A percentile compares a stretch with the other conserved stretches of the same genome.
These are phyloP conservation scores for Coecobrya sp. DNA, from an alignment of 2,888 invertebrate species.

Conservation along the genomic window DNA sequence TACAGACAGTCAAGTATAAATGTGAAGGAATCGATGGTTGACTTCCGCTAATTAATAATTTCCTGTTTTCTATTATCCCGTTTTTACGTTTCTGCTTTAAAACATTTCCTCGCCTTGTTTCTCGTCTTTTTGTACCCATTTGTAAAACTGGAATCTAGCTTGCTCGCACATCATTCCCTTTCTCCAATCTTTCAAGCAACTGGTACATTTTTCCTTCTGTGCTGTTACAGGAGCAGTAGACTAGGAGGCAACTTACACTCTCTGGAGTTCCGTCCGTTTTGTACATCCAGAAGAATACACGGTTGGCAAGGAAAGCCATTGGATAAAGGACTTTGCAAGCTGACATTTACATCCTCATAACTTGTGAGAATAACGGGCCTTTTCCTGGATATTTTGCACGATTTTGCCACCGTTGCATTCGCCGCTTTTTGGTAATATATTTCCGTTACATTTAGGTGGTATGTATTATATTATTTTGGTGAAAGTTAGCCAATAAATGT, in stretches of 20 bases:
- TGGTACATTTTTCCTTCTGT: background rate
- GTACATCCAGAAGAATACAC: constrained; percentile 33
- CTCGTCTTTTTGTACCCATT: background rate
- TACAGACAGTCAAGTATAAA: background rate
- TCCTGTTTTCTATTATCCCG: constrained; percentile 35
- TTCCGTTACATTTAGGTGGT: constrained; percentile 9
- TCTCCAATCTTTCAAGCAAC: constrained; percentile 63
- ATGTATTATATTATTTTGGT: background rate
- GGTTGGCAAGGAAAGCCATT: constrained; percentile 61
- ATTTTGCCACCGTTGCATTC: constrained; percentile 50
- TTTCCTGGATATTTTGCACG: constrained; percentile 75
- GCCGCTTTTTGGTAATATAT: background rate
- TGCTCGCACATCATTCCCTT: constrained; percentile 5
- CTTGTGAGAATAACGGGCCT: constrained; percentile 76
- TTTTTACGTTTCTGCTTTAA: constrained; percentile 30
- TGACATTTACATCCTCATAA: constrained; percentile 84
- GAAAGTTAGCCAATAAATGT: constrained; percentile 15
- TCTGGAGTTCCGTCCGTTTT: constrained; percentile 13
- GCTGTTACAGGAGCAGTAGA: background rate
- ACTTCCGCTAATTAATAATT: constrained; percentile 40
- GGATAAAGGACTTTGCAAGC: constrained; percentile 72
- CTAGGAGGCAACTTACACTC: background rate
- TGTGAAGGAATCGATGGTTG: background rate
- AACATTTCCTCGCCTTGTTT: background rate
- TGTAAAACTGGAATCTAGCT: background rate